Evolutionary conservation across 2,113 vertebrate species (phyloP).

Genomic region (Sterrhoptilus dennistouni): DNA sequence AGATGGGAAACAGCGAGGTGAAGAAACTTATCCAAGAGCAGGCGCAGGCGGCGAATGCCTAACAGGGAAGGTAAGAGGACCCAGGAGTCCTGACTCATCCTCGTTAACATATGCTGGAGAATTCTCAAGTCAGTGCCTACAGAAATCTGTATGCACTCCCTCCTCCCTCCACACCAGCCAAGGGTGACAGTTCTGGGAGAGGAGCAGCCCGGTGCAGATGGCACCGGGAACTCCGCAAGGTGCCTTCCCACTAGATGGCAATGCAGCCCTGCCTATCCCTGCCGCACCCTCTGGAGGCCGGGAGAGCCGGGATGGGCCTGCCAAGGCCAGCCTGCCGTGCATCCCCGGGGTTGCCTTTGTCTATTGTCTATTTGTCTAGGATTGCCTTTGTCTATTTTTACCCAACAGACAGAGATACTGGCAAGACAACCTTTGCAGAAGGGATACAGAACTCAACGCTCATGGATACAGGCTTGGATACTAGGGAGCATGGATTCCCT

Average conservation of each 20-base stretch:
- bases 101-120: constrained; percentile 37
- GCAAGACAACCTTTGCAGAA: neutral
- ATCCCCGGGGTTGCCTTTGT: neutral
- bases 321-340: neutral
- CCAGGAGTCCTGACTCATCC: constrained; percentile 54
- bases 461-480: neutral
- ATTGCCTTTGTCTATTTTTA: constrained; percentile 45
- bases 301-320: neutral
- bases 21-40: constrained; percentile 28
- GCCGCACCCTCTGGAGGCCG: neutral
- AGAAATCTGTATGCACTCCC: constrained; percentile 30
- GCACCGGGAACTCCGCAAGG: neutral
- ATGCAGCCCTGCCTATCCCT: neutral
- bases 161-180: neutral
- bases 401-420: neutral
- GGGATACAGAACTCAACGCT: neutral
- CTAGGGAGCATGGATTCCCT: neutral
- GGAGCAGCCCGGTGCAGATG: neutral
- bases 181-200: neutral
- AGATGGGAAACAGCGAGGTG: constrained; percentile 32
- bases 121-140: constrained; percentile 36
- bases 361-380: too few relatives aligned
- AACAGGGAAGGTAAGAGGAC: constrained; percentile 33
- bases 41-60: neutral
- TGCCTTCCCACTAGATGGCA: constrained; percentile 61